Conservation (phyloP, 2,113 vertebrate species). For the Kobus ellipsiprymnus region DNA sequence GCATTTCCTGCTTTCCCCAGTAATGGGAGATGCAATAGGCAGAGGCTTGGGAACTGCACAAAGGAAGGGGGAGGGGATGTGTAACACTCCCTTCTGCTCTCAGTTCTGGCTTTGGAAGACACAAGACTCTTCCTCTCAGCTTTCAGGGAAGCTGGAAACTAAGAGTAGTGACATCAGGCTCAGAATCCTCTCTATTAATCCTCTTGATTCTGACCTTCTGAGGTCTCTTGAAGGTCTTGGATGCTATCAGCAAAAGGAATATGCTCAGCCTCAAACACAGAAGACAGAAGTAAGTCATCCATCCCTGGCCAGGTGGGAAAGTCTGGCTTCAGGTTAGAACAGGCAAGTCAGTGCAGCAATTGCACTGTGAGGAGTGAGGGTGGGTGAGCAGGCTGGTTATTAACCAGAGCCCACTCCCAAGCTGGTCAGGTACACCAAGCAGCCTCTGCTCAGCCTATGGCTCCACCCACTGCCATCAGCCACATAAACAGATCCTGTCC, state of each 20-base stretch:
- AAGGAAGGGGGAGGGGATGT: not conserved
- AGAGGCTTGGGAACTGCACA: not conserved
- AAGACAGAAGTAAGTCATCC: not conserved
- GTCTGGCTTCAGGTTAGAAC: not conserved
- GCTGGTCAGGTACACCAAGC: not conserved
- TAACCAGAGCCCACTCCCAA: not conserved
- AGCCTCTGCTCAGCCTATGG: not conserved
- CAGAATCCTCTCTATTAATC: not conserved
- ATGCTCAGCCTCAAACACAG: not conserved
- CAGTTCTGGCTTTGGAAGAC: not conserved
- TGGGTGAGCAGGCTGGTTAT: not conserved
- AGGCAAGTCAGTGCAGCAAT: not conserved
- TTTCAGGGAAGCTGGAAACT: not conserved
- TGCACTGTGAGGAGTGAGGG: fast-evolving
- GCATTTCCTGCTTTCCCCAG: not conserved
- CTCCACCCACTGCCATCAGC: not conserved
- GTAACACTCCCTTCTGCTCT: not conserved
- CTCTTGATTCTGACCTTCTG: not conserved
- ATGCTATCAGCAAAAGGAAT: not conserved
- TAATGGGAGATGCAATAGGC: not conserved
- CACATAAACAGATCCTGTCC: conserved; percentile 1
- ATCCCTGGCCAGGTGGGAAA: not conserved
- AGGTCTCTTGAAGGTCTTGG: not conserved
- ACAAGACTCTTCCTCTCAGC: not conserved
- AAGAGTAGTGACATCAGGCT: not conserved